A percentile compares a stretch with the other conserved stretches of the same genome.
These are phyloP conservation scores for Chloebia gouldiae DNA, from an alignment of 2,113 vertebrate genomes.

Conservation along the genomic window DNA sequence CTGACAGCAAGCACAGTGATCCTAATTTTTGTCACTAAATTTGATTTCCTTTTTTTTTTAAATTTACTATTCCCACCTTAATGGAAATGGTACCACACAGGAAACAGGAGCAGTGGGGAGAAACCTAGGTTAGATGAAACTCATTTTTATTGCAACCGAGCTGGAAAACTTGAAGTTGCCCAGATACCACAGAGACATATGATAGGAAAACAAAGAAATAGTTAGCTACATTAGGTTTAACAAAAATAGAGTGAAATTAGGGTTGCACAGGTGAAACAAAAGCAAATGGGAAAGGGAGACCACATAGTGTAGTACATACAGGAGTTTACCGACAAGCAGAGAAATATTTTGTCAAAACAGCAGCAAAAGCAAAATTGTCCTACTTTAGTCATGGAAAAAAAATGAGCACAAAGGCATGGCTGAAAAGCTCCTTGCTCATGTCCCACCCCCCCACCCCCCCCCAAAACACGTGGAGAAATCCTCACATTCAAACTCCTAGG, in stretches of 20 bases:
- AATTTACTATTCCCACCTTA: not conserved
- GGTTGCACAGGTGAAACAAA: not conserved
- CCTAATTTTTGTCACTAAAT: not conserved
- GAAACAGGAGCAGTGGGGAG: not conserved
- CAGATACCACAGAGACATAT: not conserved
- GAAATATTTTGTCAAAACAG: not conserved
- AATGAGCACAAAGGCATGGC: not conserved
- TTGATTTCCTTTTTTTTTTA: not conserved
- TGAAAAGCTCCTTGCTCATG: not conserved
- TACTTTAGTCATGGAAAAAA: not conserved
- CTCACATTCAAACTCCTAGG: not conserved
- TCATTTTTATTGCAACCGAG: not conserved
- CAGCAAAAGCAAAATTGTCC: not conserved
- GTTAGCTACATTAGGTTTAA: not conserved
- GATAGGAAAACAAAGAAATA: not conserved
- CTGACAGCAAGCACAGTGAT: not conserved
- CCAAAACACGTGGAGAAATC: not conserved
- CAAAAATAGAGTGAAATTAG: not conserved
- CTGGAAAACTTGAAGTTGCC: not conserved
- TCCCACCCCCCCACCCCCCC: not conserved
- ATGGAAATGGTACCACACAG: not conserved
- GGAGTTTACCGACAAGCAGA: not conserved
- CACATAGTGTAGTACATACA: accelerated
- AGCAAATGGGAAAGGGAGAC: not conserved
- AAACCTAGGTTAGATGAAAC: not conserved